These are phyloP conservation scores for Zaprionus lachaisei DNA, from an alignment of 1,140 invertebrate species.

Conservation along the genomic window DNA sequence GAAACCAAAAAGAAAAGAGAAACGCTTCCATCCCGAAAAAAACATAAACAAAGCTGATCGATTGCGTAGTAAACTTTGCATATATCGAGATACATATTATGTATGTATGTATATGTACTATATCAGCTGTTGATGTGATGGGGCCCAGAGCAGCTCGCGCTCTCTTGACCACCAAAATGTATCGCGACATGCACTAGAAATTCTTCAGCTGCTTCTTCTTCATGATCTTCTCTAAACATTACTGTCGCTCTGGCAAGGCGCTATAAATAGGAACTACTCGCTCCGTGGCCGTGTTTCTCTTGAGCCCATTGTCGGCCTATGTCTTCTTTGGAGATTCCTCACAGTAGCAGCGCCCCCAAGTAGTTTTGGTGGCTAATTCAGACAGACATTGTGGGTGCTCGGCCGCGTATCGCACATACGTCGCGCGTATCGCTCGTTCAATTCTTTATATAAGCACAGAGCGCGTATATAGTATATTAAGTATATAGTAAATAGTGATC, in stretches of 20 bases:
- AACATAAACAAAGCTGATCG: conserved; percentile 67
- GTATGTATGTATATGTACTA: conserved; percentile 14
- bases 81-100: conserved; percentile 10
- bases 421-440: conserved; percentile 47
- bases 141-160: conserved; percentile 34
- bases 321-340: conserved; percentile 72
- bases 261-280: conserved; percentile 64
- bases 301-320: conserved; percentile 36
- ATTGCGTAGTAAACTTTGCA: conserved; percentile 40
- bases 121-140: conserved; percentile 36
- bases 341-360: conserved; percentile 71
- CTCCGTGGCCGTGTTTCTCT: conserved; percentile 49
- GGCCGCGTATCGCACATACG: conserved; percentile 12
- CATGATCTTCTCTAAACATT: conserved; percentile 41
- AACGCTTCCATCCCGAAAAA: conserved; percentile 5
- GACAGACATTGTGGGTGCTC: conserved; percentile 61
- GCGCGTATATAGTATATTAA: conserved; percentile 10
- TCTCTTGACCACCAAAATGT: conserved; percentile 39
- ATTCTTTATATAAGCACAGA: conserved; percentile 71
- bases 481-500: conserved; percentile 2
- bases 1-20: conserved; percentile 4
- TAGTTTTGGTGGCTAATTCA: conserved; percentile 57
- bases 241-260: conserved; percentile 58
- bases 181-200: conserved; percentile 41
- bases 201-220: conserved; percentile 41